These are phyloP conservation scores for Leptinotarsa undecemlineata DNA, from an alignment of 1,140 invertebrate genomes.

Conservation along the genomic window DNA sequence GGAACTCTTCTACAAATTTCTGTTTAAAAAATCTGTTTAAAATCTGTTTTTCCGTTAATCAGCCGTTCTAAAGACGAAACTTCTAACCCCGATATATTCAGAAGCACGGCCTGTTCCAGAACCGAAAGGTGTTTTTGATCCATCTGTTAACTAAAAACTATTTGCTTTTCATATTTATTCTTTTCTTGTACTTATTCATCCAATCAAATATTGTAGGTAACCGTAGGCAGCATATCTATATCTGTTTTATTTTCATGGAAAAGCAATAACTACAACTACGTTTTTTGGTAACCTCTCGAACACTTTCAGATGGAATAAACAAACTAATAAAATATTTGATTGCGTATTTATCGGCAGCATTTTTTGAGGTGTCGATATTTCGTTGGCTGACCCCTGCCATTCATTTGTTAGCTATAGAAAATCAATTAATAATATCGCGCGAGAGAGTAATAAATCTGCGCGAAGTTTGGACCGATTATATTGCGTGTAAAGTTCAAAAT, in stretches of 20 bases:
- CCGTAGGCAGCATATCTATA: neutral
- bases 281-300: slow-evolving; percentile 2
- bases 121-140: too few species aligned
- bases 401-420: neutral
- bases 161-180: neutral
- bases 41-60: too few species aligned
- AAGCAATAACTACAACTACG: neutral
- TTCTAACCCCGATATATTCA: too few species aligned
- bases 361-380: neutral
- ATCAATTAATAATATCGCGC: neutral
- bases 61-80: too few species aligned
- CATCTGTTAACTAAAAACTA: too few species aligned
- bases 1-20: too few species aligned
- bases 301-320: neutral
- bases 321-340: neutral
- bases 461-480: neutral
- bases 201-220: neutral
- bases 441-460: neutral
- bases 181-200: neutral
- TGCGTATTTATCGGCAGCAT: neutral
- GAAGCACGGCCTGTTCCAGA: too few species aligned
- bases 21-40: too few species aligned
- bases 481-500: neutral
- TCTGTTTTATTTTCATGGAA: neutral
- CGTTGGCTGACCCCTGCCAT: neutral